These are phyloP conservation scores for Perca fluviatilis DNA, from an alignment of 2,113 vertebrate species.

Conservation along the genomic window DNA sequence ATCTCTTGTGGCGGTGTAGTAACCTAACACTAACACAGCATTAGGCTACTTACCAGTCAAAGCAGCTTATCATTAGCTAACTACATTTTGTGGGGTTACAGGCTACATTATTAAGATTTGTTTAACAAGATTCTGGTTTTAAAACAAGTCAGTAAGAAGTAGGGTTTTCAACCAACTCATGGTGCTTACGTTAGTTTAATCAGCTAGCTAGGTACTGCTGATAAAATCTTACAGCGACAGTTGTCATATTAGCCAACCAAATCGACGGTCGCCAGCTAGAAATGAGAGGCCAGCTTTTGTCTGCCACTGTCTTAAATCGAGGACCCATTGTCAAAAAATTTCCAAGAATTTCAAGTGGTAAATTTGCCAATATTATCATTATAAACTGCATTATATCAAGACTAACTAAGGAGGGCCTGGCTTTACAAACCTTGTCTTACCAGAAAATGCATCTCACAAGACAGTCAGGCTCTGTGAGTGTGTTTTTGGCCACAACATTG, in stretches of 20 bases:
- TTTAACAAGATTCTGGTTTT: neutral
- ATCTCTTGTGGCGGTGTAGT: no score
- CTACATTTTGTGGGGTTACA: neutral
- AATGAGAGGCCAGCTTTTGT: neutral
- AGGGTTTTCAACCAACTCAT: neutral
- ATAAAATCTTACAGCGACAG: neutral
- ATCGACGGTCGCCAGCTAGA: neutral
- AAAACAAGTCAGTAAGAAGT: neutral
- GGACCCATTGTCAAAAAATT: neutral
- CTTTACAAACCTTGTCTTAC: neutral
- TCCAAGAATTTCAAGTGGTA: neutral
- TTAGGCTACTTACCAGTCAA: no score
- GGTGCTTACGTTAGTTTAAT: neutral
- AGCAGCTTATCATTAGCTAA: neutral
- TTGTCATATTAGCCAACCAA: neutral
- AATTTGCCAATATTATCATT: neutral
- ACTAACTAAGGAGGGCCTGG: neutral
- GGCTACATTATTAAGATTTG: neutral
- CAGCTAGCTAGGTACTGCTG: neutral
- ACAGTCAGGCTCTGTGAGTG: neutral
- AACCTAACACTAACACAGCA: no score
- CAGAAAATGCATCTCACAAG: neutral
- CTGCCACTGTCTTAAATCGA: neutral
- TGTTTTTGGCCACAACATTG: neutral
- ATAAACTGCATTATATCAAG: neutral